phyloP scores from a whole-genome alignment of 1,140 invertebrate species.

The Euura saliciscinereae region DNA sequence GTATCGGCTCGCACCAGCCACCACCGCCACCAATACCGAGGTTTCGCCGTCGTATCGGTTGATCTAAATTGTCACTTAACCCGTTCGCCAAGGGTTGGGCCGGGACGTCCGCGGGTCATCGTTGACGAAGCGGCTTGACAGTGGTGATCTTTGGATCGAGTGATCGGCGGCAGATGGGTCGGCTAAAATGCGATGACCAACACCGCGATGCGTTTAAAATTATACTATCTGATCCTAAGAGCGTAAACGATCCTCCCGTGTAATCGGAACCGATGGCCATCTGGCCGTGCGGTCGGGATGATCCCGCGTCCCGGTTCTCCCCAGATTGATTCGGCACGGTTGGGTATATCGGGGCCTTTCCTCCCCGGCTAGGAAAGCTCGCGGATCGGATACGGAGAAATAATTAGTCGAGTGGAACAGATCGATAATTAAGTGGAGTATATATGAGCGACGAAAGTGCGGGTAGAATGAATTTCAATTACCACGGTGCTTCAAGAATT shows the following conservation, averaged over 20 bases:
- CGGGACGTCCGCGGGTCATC: neutral
- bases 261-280: neutral
- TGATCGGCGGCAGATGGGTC: neutral
- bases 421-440: conserved; percentile 3
- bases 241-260: neutral
- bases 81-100: neutral
- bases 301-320: neutral
- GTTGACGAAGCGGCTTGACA: neutral
- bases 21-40: neutral
- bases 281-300: neutral
- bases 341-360: neutral
- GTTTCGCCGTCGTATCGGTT: neutral
- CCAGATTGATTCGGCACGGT: neutral
- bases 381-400: neutral
- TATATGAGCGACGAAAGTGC: no score
- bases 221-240: neutral
- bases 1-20: neutral
- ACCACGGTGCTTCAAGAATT: no score
- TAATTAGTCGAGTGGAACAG: conserved; percentile 7
- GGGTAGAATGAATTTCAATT: no score
- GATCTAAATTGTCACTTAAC: conserved; percentile 3
- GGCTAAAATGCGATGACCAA: neutral
- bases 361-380: neutral
- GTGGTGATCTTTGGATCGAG: neutral
- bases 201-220: neutral